Conservation (phyloP, 2,888 invertebrate genomes). For the Callosobruchus maculatus region DNA sequence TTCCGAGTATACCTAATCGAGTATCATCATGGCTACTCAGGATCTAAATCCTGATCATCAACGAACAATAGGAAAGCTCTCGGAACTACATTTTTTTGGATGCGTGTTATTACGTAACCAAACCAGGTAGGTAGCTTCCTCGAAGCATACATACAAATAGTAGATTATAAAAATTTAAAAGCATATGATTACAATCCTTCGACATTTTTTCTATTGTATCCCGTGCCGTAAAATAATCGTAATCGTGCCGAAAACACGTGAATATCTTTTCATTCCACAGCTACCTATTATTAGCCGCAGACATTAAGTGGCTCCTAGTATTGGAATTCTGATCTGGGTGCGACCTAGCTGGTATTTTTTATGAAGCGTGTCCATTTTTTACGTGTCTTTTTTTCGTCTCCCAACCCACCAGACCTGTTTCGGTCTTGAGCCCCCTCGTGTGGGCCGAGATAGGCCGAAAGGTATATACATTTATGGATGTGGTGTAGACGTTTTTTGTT, state of each 20-base stretch:
- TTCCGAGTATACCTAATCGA: too few species aligned
- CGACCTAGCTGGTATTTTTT: not conserved
- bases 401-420: not conserved
- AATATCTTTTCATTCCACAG: conserved; percentile 10
- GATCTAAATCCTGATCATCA: not conserved
- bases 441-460: not conserved
- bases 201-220: not conserved
- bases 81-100: not conserved
- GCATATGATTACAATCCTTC: not conserved
- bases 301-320: conserved; percentile 24
- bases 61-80: not conserved
- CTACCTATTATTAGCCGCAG: conserved; percentile 20
- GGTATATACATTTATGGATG: not conserved
- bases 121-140: not conserved
- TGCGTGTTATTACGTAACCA: not conserved
- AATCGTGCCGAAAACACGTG: not conserved
- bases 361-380: not conserved
- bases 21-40: too few species aligned
- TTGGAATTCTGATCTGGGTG: conserved; percentile 17
- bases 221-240: not conserved
- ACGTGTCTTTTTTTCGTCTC: not conserved
- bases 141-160: not conserved
- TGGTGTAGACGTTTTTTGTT: not conserved
- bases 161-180: not conserved
- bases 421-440: not conserved